Evolutionary conservation across 2,888 invertebrate species (phyloP), one percentile per base, ranked within the genome.

Genomic region (Pachydiplax longipennis): DNA sequence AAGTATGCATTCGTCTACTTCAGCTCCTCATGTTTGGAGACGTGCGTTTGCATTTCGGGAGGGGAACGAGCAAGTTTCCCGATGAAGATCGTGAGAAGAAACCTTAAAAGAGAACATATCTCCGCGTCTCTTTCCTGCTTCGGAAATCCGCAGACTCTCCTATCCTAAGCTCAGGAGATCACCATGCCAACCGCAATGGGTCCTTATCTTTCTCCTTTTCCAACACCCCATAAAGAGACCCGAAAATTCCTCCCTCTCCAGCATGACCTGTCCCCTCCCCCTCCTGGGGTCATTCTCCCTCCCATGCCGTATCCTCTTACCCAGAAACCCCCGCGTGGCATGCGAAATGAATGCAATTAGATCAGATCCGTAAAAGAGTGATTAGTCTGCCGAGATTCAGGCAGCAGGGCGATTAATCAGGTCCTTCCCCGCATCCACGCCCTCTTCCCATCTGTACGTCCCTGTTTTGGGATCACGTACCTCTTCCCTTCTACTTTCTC

Each of bases 311-410:
- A 87, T 87, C 87, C 87, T 65, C 87, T 87, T 87, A 87, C 87
- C 87, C 58, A 65, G 37, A 87, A 87, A 87, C 61, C 87, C 87
- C 40, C 87, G 87, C 37, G 87, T 83, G 83, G 83, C 58, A 83
- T 83, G 83, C 83, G 83, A 83, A 83, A 83, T 83, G 83, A 83
- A 83, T 83, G 83, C 83, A 87, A 87, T 61, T 87, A 65, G 61
- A 87, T 87, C 61, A 61, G 87, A 87, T 87, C 61, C 87, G 87
- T 58, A 87, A 87, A 87, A 87, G 87, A 87, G 87, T 87, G 87
- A 87, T 87, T 87, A 87, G 87, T 61, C 87, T 87, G 61, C 87
- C 61, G 87, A 87, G 87, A 87, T 87, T 87, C 87, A 65, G 87
- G 31, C 83, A 83, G 83, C 58, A 83, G 83, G 83, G 87, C 87